Conservation (phyloP, 1,140 invertebrate genomes). For the Bathynomus jamesi region DNA sequence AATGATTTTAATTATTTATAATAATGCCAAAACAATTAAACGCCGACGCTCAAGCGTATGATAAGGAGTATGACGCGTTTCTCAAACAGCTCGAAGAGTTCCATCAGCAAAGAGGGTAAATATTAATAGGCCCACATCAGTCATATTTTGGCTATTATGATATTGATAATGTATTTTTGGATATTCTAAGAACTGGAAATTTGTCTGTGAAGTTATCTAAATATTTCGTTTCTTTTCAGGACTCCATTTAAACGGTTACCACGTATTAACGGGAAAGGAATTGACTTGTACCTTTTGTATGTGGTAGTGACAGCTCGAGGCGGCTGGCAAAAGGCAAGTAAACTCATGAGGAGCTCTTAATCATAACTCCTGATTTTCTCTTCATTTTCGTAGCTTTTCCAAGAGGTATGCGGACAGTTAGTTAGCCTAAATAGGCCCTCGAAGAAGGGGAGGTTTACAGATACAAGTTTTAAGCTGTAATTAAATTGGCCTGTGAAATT, state of each 20-base stretch:
- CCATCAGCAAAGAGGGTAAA: conserved; percentile 72
- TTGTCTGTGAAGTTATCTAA: no score
- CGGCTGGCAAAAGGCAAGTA: conserved; percentile 81
- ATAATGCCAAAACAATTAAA: conserved; percentile 1
- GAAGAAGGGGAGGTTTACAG: no score
- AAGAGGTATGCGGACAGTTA: not conserved
- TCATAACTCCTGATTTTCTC: not conserved
- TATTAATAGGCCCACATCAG: no score
- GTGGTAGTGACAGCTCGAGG: conserved; percentile 79
- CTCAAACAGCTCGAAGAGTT: conserved; percentile 71
- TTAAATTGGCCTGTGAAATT: no score
- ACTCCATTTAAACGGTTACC: conserved; percentile 66
- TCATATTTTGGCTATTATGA: no score
- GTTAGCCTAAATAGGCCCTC: not conserved
- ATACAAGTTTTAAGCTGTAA: no score
- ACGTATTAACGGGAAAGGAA: conserved; percentile 74
- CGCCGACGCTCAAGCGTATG: conserved; percentile 51
- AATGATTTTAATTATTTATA: not conserved
- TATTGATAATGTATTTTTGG: no score
- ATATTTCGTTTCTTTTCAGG: conserved; percentile 50
- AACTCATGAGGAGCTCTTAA: not conserved
- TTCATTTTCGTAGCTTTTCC: not conserved
- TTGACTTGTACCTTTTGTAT: conserved; percentile 85
- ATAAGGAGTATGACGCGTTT: conserved; percentile 63
- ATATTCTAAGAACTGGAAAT: no score